These are phyloP conservation scores for Caenorhabditis auriculariae DNA, from an alignment of 2,888 invertebrate species.

Conservation along the genomic window DNA sequence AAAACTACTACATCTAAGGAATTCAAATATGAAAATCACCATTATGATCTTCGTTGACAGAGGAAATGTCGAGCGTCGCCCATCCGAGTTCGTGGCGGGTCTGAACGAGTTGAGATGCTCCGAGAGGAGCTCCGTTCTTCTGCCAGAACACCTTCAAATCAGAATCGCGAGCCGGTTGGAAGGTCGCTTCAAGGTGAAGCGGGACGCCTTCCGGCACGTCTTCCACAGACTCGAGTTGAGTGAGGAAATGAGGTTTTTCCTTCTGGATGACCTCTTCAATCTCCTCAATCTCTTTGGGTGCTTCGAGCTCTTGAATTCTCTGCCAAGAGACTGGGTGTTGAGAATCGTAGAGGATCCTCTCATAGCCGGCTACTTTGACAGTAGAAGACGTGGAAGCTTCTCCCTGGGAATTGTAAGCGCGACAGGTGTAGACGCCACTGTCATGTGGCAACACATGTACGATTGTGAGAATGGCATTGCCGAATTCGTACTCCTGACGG, in stretches of 20 bases:
- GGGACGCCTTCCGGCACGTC: slow-evolving; percentile 82
- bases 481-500: slow-evolving; percentile 92
- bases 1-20: slow-evolving; percentile 2
- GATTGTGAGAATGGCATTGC: slow-evolving; percentile 87
- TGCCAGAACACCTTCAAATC: slow-evolving; percentile 69
- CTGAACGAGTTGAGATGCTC: slow-evolving; percentile 64
- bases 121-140: slow-evolving; percentile 54
- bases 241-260: slow-evolving; percentile 70
- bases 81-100: slow-evolving; percentile 80
- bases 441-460: slow-evolving; percentile 82
- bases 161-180: slow-evolving; percentile 92
- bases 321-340: slow-evolving; percentile 92
- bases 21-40: too few species aligned
- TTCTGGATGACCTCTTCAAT: slow-evolving; percentile 71
- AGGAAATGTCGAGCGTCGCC: slow-evolving; percentile 82
- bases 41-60: slow-evolving; percentile 74
- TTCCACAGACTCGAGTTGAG: slow-evolving; percentile 87
- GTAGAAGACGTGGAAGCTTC: slow-evolving; percentile 93
- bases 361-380: slow-evolving; percentile 71
- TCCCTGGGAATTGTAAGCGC: slow-evolving; percentile 85
- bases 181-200: slow-evolving; percentile 89
- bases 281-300: slow-evolving; percentile 75
- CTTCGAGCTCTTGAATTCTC: slow-evolving; percentile 72
- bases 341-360: slow-evolving; percentile 71
- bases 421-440: slow-evolving; percentile 90